Percentiles rank a stretch among this genome's conserved stretches.
phyloP scores from a whole-genome alignment of 2,888 invertebrate genomes.

The Corythucha ciliata region DNA sequence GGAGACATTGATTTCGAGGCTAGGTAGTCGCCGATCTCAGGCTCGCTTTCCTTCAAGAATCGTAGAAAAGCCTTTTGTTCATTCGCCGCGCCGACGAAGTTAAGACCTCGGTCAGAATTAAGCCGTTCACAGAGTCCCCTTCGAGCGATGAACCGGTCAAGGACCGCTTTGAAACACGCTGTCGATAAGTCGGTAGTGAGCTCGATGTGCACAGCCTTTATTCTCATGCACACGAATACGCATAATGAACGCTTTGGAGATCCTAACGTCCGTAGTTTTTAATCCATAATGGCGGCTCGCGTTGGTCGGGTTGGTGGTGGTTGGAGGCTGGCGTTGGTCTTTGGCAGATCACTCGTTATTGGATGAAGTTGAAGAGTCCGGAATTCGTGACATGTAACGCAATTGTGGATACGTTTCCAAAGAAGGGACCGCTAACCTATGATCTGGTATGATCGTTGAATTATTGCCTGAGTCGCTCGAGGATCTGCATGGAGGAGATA shows the following conservation, averaged over 20 bases:
- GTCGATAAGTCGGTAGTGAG: background rate
- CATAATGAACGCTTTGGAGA: no score
- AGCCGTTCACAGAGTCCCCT: background rate
- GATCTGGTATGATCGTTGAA: slow-evolving; percentile 18
- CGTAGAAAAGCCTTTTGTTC: background rate
- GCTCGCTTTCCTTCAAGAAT: background rate
- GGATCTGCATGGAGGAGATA: slow-evolving; percentile 20
- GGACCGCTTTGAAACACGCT: background rate
- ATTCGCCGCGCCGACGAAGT: background rate
- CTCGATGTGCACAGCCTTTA: background rate
- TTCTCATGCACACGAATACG: background rate
- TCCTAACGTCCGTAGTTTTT: background rate
- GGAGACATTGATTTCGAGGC: background rate
- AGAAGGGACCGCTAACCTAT: background rate
- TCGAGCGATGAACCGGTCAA: background rate
- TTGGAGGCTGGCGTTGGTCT: background rate
- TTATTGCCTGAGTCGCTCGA: slow-evolving; percentile 1
- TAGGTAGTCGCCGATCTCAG: background rate
- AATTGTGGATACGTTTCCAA: background rate
- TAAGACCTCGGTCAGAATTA: background rate
- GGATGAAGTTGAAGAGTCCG: background rate
- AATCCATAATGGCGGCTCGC: background rate
- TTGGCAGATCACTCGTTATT: background rate
- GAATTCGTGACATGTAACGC: background rate
- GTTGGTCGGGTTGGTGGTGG: background rate